A percentile compares a stretch with the other conserved stretches of the same genome.
phyloP scores from a whole-genome alignment of 2,888 invertebrate genomes.

The Amorpha juglandis region DNA sequence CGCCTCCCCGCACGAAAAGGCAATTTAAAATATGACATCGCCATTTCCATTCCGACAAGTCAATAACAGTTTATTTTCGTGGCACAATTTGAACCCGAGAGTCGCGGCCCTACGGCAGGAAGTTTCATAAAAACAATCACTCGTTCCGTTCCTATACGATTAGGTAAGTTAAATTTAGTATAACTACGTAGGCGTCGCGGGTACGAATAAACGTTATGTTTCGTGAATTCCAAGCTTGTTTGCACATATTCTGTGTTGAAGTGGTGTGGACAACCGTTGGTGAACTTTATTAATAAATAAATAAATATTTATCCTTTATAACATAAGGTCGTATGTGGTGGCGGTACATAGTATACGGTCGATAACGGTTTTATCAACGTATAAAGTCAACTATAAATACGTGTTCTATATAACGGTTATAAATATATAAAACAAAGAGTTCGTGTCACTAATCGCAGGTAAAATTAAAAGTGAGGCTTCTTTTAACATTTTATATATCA shows the following conservation, averaged over 20 bases:
- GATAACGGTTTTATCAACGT: no score
- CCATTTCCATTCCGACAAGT: constrained; percentile 11
- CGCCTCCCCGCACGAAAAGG: constrained; percentile 20
- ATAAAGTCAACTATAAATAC: neutral
- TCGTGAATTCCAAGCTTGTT: constrained; percentile 34
- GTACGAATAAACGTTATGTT: constrained; percentile 8
- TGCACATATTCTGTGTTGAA: neutral
- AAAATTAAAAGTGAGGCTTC: constrained; percentile 3
- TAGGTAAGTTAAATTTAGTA: constrained; percentile 45
- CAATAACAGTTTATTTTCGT: constrained; percentile 18
- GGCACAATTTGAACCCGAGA: constrained; percentile 27
- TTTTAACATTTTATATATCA: neutral
- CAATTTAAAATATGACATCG: constrained; percentile 20
- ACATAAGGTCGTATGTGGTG: no score
- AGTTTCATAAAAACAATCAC: constrained; percentile 47
- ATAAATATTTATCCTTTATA: no score
- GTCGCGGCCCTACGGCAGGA: constrained; percentile 30
- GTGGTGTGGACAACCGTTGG: neutral
- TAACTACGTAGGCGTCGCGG: constrained; percentile 39
- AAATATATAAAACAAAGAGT: neutral
- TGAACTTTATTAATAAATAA: no score
- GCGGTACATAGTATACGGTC: no score
- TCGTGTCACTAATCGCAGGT: neutral
- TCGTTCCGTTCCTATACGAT: constrained; percentile 43
- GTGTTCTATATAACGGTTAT: neutral